Percentiles rank a stretch among this genome's conserved stretches.
Conservation (phyloP, 2,113 vertebrate species). For the Percopsis transmontana region DNA sequence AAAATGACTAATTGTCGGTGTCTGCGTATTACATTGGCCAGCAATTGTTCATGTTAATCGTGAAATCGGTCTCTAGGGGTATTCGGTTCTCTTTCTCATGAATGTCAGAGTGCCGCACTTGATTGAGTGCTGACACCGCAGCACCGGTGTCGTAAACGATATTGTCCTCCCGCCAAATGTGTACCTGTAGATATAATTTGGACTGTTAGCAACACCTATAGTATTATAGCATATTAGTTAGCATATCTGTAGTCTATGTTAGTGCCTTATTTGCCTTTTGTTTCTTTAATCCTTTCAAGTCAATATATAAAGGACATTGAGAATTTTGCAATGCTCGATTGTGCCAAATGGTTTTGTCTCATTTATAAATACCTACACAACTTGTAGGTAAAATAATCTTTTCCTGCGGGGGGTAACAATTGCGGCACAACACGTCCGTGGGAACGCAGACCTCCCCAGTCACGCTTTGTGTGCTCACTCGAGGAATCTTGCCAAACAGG, state of each 20-base stretch:
- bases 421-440: constrained; percentile 58
- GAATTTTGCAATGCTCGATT: too few species aligned
- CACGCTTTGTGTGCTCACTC: constrained; percentile 63
- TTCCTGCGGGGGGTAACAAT: too few species aligned
- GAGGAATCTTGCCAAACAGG: constrained; percentile 68
- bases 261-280: too few species aligned
- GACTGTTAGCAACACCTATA: too few species aligned
- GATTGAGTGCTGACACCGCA: constrained; percentile 70
- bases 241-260: too few species aligned
- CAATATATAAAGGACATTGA: too few species aligned
- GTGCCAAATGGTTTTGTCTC: too few species aligned
- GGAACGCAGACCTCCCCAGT: constrained; percentile 69
- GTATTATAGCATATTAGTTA: too few species aligned
- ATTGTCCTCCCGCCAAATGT: too few species aligned
- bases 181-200: background rate
- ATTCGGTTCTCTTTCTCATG: constrained; percentile 33
- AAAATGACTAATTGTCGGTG: background rate
- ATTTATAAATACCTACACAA: too few species aligned
- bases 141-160: constrained; percentile 16
- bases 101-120: constrained; percentile 44
- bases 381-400: too few species aligned
- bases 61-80: constrained; percentile 35
- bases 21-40: background rate
- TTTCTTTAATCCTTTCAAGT: too few species aligned
- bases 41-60: constrained; percentile 28